Conservation (phyloP, 2,888 invertebrate genomes). For the Nezara viridula region DNA sequence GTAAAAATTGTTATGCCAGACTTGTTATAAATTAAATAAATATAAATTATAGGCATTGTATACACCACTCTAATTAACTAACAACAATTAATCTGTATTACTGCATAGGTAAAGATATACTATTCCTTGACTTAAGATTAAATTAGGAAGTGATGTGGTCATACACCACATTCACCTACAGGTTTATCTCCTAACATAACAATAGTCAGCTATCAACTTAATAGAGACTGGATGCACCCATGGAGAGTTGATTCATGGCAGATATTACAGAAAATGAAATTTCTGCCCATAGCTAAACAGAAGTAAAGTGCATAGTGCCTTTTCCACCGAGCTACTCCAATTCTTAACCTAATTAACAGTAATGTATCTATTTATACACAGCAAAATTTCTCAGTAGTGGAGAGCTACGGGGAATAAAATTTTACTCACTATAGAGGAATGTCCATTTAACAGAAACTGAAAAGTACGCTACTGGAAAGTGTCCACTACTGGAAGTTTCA, state of each 20-base stretch:
- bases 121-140: too few relatives aligned
- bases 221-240: too few relatives aligned
- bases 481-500: too few relatives aligned
- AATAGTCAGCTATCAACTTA: too few relatives aligned
- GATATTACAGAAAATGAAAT: not conserved
- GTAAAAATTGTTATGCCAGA: not conserved
- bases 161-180: not conserved
- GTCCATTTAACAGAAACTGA: too few relatives aligned
- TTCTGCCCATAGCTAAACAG: not conserved
- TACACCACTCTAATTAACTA: not conserved
- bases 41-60: not conserved
- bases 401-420: too few relatives aligned
- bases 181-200: too few relatives aligned
- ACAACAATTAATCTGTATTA: not conserved
- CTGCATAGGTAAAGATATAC: not conserved
- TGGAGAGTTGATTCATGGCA: not conserved
- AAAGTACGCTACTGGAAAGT: too few relatives aligned
- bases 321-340: too few relatives aligned
- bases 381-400: too few relatives aligned
- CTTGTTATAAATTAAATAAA: not conserved
- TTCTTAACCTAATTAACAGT: not conserved
- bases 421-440: too few relatives aligned
- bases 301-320: too few relatives aligned
- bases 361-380: not conserved
- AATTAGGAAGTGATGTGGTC: not conserved